Base-by-base conservation (phyloP, 2,888 invertebrate species). In the Flabesymbios commensalis region DNA sequence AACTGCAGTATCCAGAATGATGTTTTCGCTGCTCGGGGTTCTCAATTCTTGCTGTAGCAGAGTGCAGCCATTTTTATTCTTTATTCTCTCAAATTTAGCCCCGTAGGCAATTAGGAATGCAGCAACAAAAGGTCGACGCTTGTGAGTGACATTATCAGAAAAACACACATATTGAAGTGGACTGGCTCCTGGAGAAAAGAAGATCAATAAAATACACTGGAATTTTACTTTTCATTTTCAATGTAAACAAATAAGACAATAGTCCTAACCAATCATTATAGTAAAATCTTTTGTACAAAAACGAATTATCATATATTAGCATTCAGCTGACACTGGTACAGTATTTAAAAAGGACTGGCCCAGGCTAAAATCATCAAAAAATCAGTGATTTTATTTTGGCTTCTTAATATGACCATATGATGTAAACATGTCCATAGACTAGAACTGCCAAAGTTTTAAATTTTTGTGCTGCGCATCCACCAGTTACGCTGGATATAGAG, bases 111-210 rank as follows among this genome's bases (percentile, higher is more conserved):
- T 74, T n/a, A 80, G 69, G 54, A 80, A 69, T 3, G 72, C 75
- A 0, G 78, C 78, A 31, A 74, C 74, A 33, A 74, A 73, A 3
- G 77, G 76, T 29, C 78, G 67, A 22, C 78, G 61, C 29, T 75
- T 73, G 45, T 74, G 75, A 31, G 67, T 66, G 10, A 62, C 63
- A 39, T 72, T 72, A 45, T 76, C 78, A 63, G 71, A 74, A 57
- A 79, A 79, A 63, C 75, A 74, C 3, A 77, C 77, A 62, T 76
- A 78, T 58, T 80, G 78, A n/a, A 80, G 68, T 3, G 79, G 77
- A 3, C 75, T 73, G 28, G 65, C 68, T 36, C 75, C 78, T 78
- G 68, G 14, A 76, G 69, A 52, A 53, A 58, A 4, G 14, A 28
- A n/a, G 17, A n/a, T 3, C 24, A 14, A 36, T 19, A 36, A 17